phyloP scores from a whole-genome alignment of 2,888 invertebrate species.

The Drosophila borealis region DNA sequence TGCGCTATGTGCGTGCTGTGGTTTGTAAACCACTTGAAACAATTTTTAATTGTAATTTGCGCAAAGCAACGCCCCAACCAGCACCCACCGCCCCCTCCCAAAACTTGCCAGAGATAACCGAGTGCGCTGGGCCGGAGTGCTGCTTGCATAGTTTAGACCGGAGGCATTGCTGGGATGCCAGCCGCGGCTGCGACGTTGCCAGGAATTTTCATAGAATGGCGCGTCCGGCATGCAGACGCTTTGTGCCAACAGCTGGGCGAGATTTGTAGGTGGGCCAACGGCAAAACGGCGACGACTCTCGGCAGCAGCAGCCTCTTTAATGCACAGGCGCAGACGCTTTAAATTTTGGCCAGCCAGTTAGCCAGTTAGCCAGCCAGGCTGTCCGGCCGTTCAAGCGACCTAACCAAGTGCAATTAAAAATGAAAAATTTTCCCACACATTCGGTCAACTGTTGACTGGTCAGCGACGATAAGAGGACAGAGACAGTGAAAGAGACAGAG shows the following conservation, averaged over 20 bases:
- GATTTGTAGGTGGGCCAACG: conserved; percentile 73
- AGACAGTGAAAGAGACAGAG: conserved; percentile 16
- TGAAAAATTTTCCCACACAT: conserved; percentile 84
- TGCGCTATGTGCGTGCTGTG: conserved; percentile 65
- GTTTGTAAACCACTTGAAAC: conserved; percentile 81
- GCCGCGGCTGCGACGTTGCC: conserved; percentile 70
- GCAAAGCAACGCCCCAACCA: conserved; percentile 72
- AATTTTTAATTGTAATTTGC: conserved; percentile 83
- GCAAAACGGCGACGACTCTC: conserved; percentile 9
- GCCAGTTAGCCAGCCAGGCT: conserved; percentile 11
- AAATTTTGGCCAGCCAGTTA: conserved; percentile 53
- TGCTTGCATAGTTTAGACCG: conserved; percentile 72
- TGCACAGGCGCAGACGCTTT: conserved; percentile 54
- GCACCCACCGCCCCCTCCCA: conserved; percentile 13
- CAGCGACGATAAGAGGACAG: conserved; percentile 58
- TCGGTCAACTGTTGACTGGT: conserved; percentile 56
- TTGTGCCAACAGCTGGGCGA: conserved; percentile 57
- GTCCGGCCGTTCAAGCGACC: conserved; percentile 12
- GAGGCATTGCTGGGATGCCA: conserved; percentile 73
- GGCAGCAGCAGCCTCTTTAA: conserved; percentile 42
- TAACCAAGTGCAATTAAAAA: conserved; percentile 80
- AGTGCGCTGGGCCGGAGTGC: conserved; percentile 33
- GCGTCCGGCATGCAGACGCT: conserved; percentile 75
- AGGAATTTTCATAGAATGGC: conserved; percentile 79
- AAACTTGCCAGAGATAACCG: conserved; percentile 17